Conservation (phyloP, 2,797 vertebrate genomes). For the Liasis olivaceus region DNA sequence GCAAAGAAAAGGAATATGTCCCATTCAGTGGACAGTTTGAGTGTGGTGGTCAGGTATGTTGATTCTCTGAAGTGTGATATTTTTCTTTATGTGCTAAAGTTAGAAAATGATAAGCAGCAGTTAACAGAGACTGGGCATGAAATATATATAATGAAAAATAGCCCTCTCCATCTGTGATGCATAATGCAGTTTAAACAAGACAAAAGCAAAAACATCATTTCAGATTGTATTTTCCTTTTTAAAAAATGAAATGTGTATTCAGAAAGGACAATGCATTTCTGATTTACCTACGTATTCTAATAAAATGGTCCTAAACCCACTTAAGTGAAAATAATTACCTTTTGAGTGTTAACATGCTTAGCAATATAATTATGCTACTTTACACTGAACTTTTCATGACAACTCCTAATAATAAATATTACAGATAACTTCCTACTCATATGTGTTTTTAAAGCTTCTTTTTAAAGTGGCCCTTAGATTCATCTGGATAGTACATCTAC, state of each 20-base stretch:
- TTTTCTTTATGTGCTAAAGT: not conserved
- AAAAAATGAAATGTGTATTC: not conserved
- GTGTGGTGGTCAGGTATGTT: conserved; percentile 76
- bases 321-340: not conserved
- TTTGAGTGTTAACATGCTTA: not conserved
- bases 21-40: conserved; percentile 70
- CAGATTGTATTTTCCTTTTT: not conserved
- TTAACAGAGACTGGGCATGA: not conserved
- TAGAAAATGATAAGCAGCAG: not conserved
- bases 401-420: not conserved
- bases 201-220: not conserved
- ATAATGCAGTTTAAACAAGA: not conserved
- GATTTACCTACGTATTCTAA: not conserved
- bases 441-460: not conserved
- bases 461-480: not conserved
- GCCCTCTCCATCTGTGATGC: not conserved
- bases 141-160: not conserved
- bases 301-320: not conserved
- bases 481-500: not conserved
- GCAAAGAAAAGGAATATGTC: conserved; percentile 82
- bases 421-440: not conserved
- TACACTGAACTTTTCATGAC: not conserved
- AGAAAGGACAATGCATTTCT: not conserved
- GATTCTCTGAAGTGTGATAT: not conserved
- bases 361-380: not conserved